Evolutionary conservation across 2,797 vertebrate genomes (phyloP), one percentile per base, ranked within the genome.

Genomic region (Rachycentron canadum): DNA sequence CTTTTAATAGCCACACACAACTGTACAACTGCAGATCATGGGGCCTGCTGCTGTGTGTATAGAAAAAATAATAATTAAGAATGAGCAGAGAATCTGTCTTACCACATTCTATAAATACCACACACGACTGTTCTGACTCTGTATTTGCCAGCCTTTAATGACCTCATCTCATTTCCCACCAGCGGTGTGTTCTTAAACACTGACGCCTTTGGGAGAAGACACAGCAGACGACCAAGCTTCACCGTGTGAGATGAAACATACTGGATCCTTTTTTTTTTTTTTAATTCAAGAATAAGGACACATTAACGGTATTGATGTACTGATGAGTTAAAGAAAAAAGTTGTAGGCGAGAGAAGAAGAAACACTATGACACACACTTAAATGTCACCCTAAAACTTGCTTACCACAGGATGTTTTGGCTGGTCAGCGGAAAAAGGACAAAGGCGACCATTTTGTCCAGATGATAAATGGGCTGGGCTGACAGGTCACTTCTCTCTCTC

Each of bases 401-500:
- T 97, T 96, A 96, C 95, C 73, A 76, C 93, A 78, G 94, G 95
- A 95, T 95, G 95, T 97, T 97, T 95, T 92, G 93, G 91, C 94
- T 86, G 93, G 95, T 95, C 92, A 90, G 93, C 95, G 89, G 88
- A 93, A 93, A 96, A 96, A 93, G 82, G 82, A 93, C 79, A 86
- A 95, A 88, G 89, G 93, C 89, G 94, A 95, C 96, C 95, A 91
- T 96, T 97, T 97, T 96, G 95, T 96, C 96, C 91, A 87, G 92
- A 93, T 97, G 97, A 99, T 97, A 92, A 97, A 98, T 97, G 94
- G 93, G 84, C 84, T 88, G 76, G 91, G 93, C 92, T 95, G 95
- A 96, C 95, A 96, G 97, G 97, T 96, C 96, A 96, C 95, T 96
- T 96, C 95, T 96, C 91, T 94, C 93, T 93, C 91, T 89, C 73